phyloP scores from a whole-genome alignment of 2,113 vertebrate species.

The Seriola rivoliana region DNA sequence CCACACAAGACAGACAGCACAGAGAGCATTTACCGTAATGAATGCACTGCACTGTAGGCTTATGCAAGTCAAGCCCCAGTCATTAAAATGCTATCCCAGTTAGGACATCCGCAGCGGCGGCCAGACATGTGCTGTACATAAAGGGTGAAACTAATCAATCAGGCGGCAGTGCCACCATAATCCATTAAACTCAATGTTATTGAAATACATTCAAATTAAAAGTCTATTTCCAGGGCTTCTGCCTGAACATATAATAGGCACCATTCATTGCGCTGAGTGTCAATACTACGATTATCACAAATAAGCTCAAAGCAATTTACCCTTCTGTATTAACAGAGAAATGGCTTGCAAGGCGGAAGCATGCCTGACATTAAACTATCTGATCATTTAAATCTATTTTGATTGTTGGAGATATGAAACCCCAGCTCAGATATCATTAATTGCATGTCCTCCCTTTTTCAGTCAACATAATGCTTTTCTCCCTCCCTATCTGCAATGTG shows the following conservation, averaged over 20 bases:
- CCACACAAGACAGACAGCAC: constrained; percentile 58
- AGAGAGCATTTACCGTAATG: constrained; percentile 56
- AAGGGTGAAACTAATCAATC: constrained; percentile 81
- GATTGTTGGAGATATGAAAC: constrained; percentile 75
- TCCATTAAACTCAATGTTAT: constrained; percentile 75
- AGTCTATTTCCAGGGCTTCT: constrained; percentile 72
- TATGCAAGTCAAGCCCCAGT: constrained; percentile 51
- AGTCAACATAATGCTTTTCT: constrained; percentile 77
- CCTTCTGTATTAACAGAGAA: constrained; percentile 59
- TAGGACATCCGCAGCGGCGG: constrained; percentile 52
- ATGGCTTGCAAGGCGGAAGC: constrained; percentile 53
- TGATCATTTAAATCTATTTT: constrained; percentile 78
- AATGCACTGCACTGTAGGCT: constrained; percentile 43
- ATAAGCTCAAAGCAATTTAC: constrained; percentile 77
- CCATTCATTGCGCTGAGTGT: constrained; percentile 70
- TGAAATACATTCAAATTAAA: constrained; percentile 82
- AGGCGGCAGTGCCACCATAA: constrained; percentile 61
- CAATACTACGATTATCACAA: constrained; percentile 78
- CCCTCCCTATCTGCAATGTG: constrained; percentile 53
- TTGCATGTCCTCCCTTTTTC: constrained; percentile 73
- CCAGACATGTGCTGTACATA: constrained; percentile 62
- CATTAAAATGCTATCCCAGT: constrained; percentile 65
- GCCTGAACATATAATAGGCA: constrained; percentile 72
- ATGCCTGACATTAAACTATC: constrained; percentile 56
- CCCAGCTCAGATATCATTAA: constrained; percentile 77